Conservation (phyloP, 2,797 vertebrate genomes). For the Enteromius trimaculatus region DNA sequence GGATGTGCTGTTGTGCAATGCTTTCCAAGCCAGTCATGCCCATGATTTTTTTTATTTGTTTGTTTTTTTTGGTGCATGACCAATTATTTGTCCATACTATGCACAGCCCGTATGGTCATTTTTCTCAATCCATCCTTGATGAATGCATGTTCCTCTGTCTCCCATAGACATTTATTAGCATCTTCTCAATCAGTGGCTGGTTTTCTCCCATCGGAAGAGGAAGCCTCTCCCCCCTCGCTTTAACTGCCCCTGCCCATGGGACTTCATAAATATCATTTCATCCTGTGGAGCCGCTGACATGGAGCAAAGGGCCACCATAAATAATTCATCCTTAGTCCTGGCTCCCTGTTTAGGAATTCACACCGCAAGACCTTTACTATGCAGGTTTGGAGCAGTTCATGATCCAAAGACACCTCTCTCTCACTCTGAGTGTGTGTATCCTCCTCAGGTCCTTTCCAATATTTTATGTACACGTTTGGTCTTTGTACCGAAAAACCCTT, state of each 20-base stretch:
- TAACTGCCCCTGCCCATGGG: slow-evolving; percentile 73
- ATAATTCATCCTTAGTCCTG: slow-evolving; percentile 84
- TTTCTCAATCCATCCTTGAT: slow-evolving; percentile 8
- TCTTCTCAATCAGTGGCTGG: slow-evolving; percentile 36
- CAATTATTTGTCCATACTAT: slow-evolving; percentile 33
- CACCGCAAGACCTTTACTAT: slow-evolving; percentile 58
- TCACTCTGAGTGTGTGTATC: not conserved
- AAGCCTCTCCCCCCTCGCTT: slow-evolving; percentile 51
- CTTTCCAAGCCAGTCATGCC: slow-evolving; percentile 15
- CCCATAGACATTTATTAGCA: slow-evolving; percentile 36
- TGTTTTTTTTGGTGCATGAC: not conserved
- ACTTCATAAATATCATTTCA: slow-evolving; percentile 91
- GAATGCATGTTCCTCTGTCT: slow-evolving; percentile 34
- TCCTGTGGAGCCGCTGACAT: slow-evolving; percentile 85
- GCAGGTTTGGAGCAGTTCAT: slow-evolving; percentile 42
- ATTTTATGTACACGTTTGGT: slow-evolving; percentile 24
- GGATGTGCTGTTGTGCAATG: not conserved
- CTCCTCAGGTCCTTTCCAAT: not conserved
- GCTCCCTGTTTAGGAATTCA: slow-evolving; percentile 84
- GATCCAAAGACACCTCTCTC: slow-evolving; percentile 22
- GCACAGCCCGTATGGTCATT: slow-evolving; percentile 36
- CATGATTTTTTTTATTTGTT: not conserved
- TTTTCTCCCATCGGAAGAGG: slow-evolving; percentile 36
- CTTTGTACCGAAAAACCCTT: slow-evolving; percentile 19
- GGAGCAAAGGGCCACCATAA: slow-evolving; percentile 84